Evolutionary conservation across 2,888 invertebrate species (phyloP), one percentile per base, ranked within the genome.

Genomic region (Eristalinus sepulchralis): DNA sequence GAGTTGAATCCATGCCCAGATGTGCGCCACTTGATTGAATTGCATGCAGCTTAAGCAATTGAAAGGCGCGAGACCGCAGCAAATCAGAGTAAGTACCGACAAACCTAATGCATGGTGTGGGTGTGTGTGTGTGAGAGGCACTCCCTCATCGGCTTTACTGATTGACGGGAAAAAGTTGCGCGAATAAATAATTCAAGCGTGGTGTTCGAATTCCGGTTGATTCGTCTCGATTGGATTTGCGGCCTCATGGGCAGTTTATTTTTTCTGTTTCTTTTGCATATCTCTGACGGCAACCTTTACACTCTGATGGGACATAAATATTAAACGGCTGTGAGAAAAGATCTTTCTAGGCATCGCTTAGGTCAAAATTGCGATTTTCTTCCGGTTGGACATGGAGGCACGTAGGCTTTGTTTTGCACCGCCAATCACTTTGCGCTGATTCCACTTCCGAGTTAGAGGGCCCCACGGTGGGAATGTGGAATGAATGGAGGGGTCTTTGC

Each of bases 11-110:
- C 66, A 70, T n/a, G 67, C 27, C 11, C 11, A 68, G 57, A 59
- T 71, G 64, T 71, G 72, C 17, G n/a, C 47, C 17, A 5, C 17
- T n/a, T n/a, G n/a, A 71, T 66, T 71, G 24, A 71, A 66, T 47
- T 10, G 63, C 39, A 33, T 66, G 39, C 17, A 72, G 59, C 60
- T 67, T 66, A 53, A 72, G 53, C 66, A 73, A 80, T 67, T 62
- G 34, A 66, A 17, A 2, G 13, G 20, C 22, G 67, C 62, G 13
- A 39, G 66, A 53, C 72, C 80, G 53, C 60, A 66, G 34, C 72
- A 11, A 67, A 80, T 73, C 67, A 73, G 66, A 67, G 80, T 80
- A 73, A 80, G 80, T 80, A 72, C 22, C 47, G 4, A 47, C 17
- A 47, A 17, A 17, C 47, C 47, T 8, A 17, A 47, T n/a, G 47